Evolutionary conservation across 2,113 vertebrate genomes (phyloP).

Genomic region (Gadus macrocephalus): DNA sequence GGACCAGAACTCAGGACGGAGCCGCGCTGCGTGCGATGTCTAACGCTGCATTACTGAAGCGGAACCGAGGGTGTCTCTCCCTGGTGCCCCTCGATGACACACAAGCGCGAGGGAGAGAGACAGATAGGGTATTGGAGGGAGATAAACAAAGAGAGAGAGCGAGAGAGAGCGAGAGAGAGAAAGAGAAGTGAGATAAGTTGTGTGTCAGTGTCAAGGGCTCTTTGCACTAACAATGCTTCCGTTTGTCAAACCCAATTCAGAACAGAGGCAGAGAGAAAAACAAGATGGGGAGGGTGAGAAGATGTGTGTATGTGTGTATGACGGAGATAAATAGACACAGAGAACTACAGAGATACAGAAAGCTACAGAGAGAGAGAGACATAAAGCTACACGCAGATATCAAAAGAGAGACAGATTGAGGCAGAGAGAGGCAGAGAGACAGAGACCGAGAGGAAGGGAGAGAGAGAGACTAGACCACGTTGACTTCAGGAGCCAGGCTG

Average conservation of each 20-base stretch:
- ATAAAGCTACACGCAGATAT: not conserved
- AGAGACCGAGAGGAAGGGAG: not conserved
- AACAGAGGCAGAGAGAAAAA: not conserved
- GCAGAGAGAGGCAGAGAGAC: not conserved
- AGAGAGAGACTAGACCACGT: not conserved
- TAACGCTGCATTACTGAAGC: too few species aligned
- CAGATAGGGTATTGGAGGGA: not conserved
- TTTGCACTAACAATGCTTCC: slow-evolving; percentile 44
- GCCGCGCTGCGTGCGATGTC: too few species aligned
- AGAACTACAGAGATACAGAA: not conserved
- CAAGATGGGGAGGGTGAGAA: too few species aligned
- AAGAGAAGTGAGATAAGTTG: slow-evolving; percentile 41
- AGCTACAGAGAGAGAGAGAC: not conserved
- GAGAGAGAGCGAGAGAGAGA: slow-evolving; percentile 31
- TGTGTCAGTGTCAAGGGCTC: slow-evolving; percentile 11
- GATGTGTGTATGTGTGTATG: too few species aligned
- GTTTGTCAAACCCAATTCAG: slow-evolving; percentile 39
- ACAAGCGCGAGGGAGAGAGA: not conserved
- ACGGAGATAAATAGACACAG: too few species aligned
- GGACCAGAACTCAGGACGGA: not conserved
- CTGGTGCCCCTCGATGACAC: too few species aligned
- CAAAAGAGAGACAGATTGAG: slow-evolving; percentile 1
- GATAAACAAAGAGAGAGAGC: slow-evolving; percentile 8
- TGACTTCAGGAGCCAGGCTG: slow-evolving; percentile 44
- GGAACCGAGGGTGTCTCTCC: too few species aligned